A percentile compares a stretch with the other conserved stretches of the same genome.
These are phyloP conservation scores for Epirrita christyi DNA, from an alignment of 2,888 invertebrate genomes.

Conservation along the genomic window DNA sequence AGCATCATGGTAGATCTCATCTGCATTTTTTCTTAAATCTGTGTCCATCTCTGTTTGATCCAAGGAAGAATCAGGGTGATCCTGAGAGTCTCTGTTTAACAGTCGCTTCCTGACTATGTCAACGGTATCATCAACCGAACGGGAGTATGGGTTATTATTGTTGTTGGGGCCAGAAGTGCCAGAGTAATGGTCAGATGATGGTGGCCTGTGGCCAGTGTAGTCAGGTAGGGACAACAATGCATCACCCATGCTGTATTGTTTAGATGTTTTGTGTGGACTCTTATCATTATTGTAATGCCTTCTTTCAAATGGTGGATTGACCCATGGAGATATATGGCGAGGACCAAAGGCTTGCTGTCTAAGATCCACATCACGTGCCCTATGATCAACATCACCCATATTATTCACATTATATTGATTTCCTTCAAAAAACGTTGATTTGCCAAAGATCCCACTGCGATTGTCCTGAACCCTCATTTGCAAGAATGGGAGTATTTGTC, in stretches of 20 bases:
- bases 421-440: constrained; percentile 24
- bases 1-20: constrained; percentile 35
- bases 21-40: constrained; percentile 38
- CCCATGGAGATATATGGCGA: constrained; percentile 52
- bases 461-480: constrained; percentile 38
- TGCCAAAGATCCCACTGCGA: constrained; percentile 37
- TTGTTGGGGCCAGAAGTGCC: constrained; percentile 63
- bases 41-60: constrained; percentile 46
- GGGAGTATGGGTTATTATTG: constrained; percentile 67
- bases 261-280: constrained; percentile 48
- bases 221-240: constrained; percentile 46
- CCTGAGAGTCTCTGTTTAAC: constrained; percentile 64
- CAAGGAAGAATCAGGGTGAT: constrained; percentile 40
- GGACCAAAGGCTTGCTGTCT: constrained; percentile 41
- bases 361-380: constrained; percentile 36
- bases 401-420: constrained; percentile 54
- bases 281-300: constrained; percentile 52
- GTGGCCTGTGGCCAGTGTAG: constrained; percentile 73
- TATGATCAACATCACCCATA: constrained; percentile 71
- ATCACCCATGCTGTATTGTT: constrained; percentile 49
- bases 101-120: constrained; percentile 71
- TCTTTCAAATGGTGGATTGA: constrained; percentile 43
- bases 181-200: constrained; percentile 76
- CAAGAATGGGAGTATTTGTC: constrained; percentile 42
- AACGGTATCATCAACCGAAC: constrained; percentile 77